Conservation (phyloP, 2,797 vertebrate genomes). For the Siniperca scherzeri region DNA sequence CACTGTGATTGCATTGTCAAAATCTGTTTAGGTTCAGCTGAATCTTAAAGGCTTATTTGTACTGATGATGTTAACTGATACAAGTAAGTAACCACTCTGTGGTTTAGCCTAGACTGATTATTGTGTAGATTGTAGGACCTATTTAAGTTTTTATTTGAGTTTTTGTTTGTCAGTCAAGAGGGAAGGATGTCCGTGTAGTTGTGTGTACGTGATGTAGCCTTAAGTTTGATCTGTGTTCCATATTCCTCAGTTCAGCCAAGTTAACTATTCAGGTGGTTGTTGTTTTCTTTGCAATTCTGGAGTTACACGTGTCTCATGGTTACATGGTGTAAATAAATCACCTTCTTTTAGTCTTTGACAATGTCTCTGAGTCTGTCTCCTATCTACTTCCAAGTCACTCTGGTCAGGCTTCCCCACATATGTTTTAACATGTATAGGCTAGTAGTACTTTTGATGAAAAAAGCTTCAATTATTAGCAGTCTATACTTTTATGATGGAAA, state of each 20-base stretch:
- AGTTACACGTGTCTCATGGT: too few relatives aligned
- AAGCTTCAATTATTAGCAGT: too few relatives aligned
- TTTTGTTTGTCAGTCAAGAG: neutral
- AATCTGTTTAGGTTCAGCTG: neutral
- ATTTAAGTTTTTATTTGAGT: neutral
- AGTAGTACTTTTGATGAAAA: too few relatives aligned
- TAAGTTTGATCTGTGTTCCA: neutral
- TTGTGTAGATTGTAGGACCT: neutral
- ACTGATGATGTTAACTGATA: neutral
- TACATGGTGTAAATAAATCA: too few relatives aligned
- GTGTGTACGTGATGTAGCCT: neutral
- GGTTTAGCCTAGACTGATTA: neutral
- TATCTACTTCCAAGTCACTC: too few relatives aligned
- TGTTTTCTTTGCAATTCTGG: neutral
- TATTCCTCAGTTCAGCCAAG: neutral
- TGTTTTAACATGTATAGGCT: too few relatives aligned
- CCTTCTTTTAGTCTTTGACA: too few relatives aligned
- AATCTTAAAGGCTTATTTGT: neutral
- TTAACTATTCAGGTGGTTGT: too few relatives aligned
- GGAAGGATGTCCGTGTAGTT: neutral
- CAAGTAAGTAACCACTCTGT: neutral
- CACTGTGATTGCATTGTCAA: neutral
- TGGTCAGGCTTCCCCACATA: too few relatives aligned
- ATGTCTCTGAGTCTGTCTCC: too few relatives aligned
- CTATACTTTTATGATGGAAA: too few relatives aligned